Base-by-base conservation (phyloP, 1,140 invertebrate genomes). In the Anastatus disparis region DNA sequence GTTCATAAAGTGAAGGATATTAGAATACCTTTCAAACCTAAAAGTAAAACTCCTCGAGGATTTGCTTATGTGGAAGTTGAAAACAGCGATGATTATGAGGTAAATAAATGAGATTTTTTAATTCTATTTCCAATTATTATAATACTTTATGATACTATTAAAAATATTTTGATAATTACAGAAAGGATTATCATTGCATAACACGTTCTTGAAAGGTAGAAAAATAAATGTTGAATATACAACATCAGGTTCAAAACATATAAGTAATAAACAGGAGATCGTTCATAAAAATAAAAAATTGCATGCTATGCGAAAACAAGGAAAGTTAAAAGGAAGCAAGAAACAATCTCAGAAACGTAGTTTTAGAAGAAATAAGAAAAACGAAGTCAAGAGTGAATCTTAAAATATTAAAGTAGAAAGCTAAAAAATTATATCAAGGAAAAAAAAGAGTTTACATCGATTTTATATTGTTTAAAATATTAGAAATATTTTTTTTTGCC, bases 131-230 rank as follows among this genome's bases (percentile, higher is more conserved):
- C 4, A 35, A 4, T 35, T 35, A 35, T 35, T n/a, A n/a, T 3
- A 40, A 10, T 17, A 46, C 17, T 67, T n/a, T n/a, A 62, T 53
- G 40, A 44, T 40, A 3, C 9, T 20, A 46, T 22, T 66, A 20
- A 22, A 62, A 26, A 6, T 4, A 44, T 27, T 24, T 40, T 46
- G 8, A 17, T 10, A 3, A 76, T 83, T 81, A 59, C 77, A 88
- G 85, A 88, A 87, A 87, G 86, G 75, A 46, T 73, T 88, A 6
- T 82, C 84, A 6, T 73, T 88, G 59, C 81, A 88, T 74, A 78
- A 86, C 38, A 81, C 86, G 3, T 76, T 78, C 15, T 13, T 88
- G 7, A 82, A 83, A 24, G 83, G 83, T 10, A 76, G 82, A 35
- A 80, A 78, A 67, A 85, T 88, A 61, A 87, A 84, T 48, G 86